Conservation (phyloP, 2,797 vertebrate genomes). For the Meda fulgida region DNA sequence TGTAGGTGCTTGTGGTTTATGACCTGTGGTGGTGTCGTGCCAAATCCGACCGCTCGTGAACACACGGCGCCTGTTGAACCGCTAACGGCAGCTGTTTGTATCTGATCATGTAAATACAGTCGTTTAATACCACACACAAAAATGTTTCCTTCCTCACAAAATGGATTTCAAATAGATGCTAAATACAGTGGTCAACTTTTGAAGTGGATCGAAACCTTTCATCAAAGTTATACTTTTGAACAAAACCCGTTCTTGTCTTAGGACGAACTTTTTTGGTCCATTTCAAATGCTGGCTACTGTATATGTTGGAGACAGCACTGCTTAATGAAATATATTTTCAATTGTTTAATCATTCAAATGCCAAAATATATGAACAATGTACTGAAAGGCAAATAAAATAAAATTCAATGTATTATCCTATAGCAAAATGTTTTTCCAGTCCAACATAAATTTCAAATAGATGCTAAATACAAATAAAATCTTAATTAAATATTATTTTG, state of each 20-base stretch:
- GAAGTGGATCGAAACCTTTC: no score
- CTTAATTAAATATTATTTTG: no score
- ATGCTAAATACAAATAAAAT: background rate
- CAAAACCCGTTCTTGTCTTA: no score
- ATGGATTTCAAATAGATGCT: background rate
- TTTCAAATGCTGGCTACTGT: no score
- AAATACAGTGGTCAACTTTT: background rate
- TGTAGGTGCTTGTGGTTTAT: slow-evolving; percentile 8
- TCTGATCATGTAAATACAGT: background rate
- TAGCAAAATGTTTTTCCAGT: background rate
- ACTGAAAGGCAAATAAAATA: background rate
- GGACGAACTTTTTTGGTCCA: no score
- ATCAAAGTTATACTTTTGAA: no score
- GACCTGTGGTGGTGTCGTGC: background rate
- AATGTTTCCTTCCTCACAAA: no score
- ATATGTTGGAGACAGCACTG: background rate
- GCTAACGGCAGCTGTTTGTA: background rate
- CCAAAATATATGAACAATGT: background rate
- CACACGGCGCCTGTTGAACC: background rate
- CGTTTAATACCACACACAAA: background rate
- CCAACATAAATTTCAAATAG: background rate
- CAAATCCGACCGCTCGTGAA: background rate
- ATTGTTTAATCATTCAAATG: background rate
- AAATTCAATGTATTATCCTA: no score
- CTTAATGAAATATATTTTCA: background rate